phyloP scores from a whole-genome alignment of 2,113 vertebrate species.

The Ciconia boyciana region DNA sequence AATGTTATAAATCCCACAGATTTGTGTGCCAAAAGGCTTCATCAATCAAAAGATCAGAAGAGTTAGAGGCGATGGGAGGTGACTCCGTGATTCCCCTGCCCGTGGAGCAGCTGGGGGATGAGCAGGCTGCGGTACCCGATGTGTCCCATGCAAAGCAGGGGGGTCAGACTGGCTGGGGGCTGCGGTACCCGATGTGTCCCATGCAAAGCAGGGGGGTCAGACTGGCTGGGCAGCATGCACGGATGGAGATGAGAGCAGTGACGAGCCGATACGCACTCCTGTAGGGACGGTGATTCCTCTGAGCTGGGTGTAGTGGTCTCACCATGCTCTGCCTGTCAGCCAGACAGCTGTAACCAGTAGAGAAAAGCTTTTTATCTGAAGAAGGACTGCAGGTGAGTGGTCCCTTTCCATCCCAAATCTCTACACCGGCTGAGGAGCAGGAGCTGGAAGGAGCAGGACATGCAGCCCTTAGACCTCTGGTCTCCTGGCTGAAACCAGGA shows the following conservation, averaged over 20 bases:
- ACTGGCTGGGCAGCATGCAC: fast-evolving
- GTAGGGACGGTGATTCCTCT: background rate
- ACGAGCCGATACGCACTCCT: fast-evolving
- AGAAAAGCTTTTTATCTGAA: background rate
- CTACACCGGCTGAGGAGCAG: fast-evolving
- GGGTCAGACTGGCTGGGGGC: background rate
- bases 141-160: background rate
- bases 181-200: fast-evolving
- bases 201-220: background rate
- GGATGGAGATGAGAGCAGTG: background rate
- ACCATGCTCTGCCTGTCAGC: background rate
- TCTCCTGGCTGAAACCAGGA: background rate
- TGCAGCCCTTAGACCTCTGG: background rate
- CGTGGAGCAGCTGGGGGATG: fast-evolving
- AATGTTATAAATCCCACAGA: background rate
- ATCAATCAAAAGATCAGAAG: background rate
- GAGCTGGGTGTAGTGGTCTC: background rate
- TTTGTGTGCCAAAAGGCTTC: background rate
- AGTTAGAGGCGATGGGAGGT: background rate
- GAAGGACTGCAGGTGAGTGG: background rate
- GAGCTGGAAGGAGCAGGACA: background rate
- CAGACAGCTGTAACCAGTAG: background rate
- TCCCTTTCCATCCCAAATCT: background rate
- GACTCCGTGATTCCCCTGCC: background rate
- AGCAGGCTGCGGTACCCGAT: background rate